Percentiles rank a stretch among this genome's conserved stretches.
phyloP scores from a whole-genome alignment of 2,113 vertebrate genomes.

The Canis aureus region DNA sequence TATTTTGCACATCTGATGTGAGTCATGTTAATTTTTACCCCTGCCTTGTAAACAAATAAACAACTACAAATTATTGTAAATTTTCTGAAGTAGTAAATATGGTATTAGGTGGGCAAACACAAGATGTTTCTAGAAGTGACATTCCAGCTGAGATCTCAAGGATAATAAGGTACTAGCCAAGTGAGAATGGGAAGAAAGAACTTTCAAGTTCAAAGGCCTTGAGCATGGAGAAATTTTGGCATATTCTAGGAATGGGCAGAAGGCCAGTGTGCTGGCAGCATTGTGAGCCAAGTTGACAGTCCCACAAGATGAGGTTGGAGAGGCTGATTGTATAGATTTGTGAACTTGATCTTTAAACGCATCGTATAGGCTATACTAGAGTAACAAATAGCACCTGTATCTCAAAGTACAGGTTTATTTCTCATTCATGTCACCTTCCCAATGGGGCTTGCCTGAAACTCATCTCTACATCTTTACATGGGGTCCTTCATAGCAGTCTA shows the following conservation, averaged over 20 bases:
- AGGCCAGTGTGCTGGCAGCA: not conserved
- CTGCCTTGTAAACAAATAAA: not conserved
- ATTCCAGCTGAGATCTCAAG: not conserved
- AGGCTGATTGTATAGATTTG: not conserved
- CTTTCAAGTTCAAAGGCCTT: not conserved
- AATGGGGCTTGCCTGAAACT: not conserved
- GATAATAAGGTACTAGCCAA: not conserved
- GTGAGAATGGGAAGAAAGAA: not conserved
- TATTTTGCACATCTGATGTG: not conserved
- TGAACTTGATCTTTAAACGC: not conserved
- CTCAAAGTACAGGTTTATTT: slow-evolving; percentile 24
- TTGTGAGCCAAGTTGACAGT: not conserved
- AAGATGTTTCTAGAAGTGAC: not conserved
- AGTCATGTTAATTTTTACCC: not conserved
- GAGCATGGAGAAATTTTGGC: not conserved
- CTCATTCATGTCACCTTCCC: not conserved
- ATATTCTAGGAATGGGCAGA: not conserved
- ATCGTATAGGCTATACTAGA: not conserved
- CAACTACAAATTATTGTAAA: not conserved
- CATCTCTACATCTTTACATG: not conserved
- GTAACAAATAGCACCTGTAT: not conserved
- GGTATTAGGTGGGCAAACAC: not conserved
- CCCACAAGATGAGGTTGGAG: not conserved
- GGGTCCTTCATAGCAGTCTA: not conserved
- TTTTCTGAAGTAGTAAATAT: not conserved